These are phyloP conservation scores for Etheostoma spectabile DNA, from an alignment of 2,113 vertebrate species.

Conservation along the genomic window DNA sequence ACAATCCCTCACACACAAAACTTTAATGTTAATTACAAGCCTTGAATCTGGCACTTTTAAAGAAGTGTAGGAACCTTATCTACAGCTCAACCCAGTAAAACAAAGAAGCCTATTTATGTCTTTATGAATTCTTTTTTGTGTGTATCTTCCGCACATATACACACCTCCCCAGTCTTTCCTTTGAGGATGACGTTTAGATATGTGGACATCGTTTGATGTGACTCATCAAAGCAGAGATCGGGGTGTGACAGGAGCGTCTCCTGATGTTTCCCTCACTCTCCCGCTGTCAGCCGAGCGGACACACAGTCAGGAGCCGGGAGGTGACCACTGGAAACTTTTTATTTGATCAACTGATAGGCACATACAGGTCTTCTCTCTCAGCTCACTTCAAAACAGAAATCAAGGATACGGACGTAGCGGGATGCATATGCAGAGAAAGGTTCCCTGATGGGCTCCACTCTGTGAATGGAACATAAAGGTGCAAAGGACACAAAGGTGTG, in stretches of 20 bases:
- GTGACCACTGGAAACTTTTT: conserved; percentile 77
- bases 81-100: conserved; percentile 56
- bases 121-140: conserved; percentile 43
- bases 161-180: conserved; percentile 80
- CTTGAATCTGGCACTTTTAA: conserved; percentile 59
- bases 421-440: conserved; percentile 59
- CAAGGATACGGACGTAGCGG: conserved; percentile 55
- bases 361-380: conserved; percentile 38
- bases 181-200: conserved; percentile 80
- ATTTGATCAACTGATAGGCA: conserved; percentile 74
- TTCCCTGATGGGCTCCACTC: conserved; percentile 56
- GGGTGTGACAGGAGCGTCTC: conserved; percentile 75
- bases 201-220: conserved; percentile 77
- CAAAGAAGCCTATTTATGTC: conserved; percentile 60
- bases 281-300: conserved; percentile 68
- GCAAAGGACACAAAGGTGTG: conserved; percentile 50
- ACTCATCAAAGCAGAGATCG: conserved; percentile 76
- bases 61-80: conserved; percentile 65
- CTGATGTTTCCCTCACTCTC: conserved; percentile 74
- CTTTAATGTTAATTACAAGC: conserved; percentile 53
- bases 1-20: conserved; percentile 34
- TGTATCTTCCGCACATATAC: conserved; percentile 49
- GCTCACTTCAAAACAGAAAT: conserved; percentile 65
- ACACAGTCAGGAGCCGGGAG: conserved; percentile 71
- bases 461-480: conserved; percentile 28